A percentile compares a stretch with the other conserved stretches of the same genome.
phyloP scores from a whole-genome alignment of 2,888 invertebrate genomes.

The Hypsopygia costalis region DNA sequence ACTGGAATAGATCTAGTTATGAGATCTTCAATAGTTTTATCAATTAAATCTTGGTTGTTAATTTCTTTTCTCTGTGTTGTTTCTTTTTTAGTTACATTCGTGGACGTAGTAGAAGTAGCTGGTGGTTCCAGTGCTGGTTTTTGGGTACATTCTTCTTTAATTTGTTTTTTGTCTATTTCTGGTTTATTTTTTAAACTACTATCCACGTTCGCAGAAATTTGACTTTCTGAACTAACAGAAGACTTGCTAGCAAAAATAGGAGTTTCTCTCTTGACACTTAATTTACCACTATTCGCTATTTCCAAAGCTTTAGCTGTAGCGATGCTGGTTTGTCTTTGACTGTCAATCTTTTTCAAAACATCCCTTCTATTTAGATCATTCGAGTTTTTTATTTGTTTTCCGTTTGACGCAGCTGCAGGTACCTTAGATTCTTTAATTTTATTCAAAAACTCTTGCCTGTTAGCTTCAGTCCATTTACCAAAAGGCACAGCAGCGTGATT shows the following conservation, averaged over 20 bases:
- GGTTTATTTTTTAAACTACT: slow-evolving; percentile 20
- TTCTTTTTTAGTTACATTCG: slow-evolving; percentile 30
- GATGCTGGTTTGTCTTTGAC: slow-evolving; percentile 54
- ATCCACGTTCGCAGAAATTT: slow-evolving; percentile 27
- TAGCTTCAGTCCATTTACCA: slow-evolving; percentile 71
- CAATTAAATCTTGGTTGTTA: slow-evolving; percentile 62
- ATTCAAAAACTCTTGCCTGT: slow-evolving; percentile 66
- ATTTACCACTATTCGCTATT: slow-evolving; percentile 10
- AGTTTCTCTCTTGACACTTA: slow-evolving; percentile 44
- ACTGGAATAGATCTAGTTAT: slow-evolving; percentile 46
- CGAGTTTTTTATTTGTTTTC: slow-evolving; percentile 67
- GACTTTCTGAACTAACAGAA: slow-evolving; percentile 21
- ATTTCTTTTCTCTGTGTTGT: slow-evolving; percentile 42
- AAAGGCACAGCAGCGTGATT: slow-evolving; percentile 64
- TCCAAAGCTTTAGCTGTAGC: slow-evolving; percentile 50
- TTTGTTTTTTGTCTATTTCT: slow-evolving; percentile 14
- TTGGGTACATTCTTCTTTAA: slow-evolving; percentile 20
- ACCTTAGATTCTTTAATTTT: slow-evolving; percentile 64
- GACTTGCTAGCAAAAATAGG: slow-evolving; percentile 48
- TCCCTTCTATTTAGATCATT: slow-evolving; percentile 71
- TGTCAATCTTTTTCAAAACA: slow-evolving; percentile 66
- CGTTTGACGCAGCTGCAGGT: slow-evolving; percentile 43
- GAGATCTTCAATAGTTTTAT: slow-evolving; percentile 69
- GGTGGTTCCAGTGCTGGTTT: slow-evolving; percentile 15
- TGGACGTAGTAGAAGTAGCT: slow-evolving; percentile 9